Conservation (phyloP, 2,797 vertebrate genomes). For the Falco concolor region DNA sequence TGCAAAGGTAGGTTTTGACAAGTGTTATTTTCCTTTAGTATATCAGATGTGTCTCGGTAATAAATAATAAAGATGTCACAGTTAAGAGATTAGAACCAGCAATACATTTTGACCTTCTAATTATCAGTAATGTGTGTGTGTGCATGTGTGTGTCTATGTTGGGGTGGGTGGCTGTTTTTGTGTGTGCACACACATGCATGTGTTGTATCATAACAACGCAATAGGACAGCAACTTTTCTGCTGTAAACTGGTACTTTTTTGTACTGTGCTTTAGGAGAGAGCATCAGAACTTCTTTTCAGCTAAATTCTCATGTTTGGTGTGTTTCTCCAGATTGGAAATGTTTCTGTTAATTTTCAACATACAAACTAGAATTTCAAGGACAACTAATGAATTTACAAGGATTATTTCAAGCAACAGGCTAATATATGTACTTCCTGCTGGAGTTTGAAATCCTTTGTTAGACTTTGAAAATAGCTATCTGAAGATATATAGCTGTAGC, state of each 20-base stretch:
- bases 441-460: not conserved
- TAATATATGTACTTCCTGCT: not conserved
- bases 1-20: not conserved
- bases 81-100: not conserved
- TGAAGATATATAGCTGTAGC: not conserved
- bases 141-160: too few species aligned
- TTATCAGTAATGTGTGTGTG: not conserved
- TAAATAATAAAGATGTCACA: not conserved
- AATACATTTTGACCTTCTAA: not conserved
- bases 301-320: not conserved
- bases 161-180: not conserved
- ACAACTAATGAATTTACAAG: not conserved
- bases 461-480: not conserved
- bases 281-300: not conserved
- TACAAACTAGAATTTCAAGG: not conserved
- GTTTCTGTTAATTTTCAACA: not conserved
- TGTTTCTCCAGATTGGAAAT: not conserved
- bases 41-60: not conserved
- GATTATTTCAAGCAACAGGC: not conserved
- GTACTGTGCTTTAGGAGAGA: not conserved
- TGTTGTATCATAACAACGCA: not conserved
- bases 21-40: not conserved
- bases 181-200: not conserved
- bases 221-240: not conserved
- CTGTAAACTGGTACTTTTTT: not conserved